Conservation (phyloP, 2,113 vertebrate genomes). For the Oncorhynchus nerka region DNA sequence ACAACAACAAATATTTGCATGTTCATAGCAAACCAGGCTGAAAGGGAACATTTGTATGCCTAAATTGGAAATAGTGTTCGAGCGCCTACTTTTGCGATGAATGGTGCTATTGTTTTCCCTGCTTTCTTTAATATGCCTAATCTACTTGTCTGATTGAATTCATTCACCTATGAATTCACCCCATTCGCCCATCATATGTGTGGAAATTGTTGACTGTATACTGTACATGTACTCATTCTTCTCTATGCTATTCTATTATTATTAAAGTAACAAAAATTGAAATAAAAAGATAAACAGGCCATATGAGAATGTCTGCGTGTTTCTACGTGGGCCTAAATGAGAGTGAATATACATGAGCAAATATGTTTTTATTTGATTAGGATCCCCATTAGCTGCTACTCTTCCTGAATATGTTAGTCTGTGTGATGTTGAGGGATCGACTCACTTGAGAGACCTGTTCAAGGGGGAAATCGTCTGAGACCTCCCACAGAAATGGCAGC, state of each 20-base stretch:
- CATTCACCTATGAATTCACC: too few relatives aligned
- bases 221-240: too few relatives aligned
- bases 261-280: neutral
- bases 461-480: constrained; percentile 11
- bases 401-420: constrained; percentile 2
- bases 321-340: constrained; percentile 8
- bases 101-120: neutral
- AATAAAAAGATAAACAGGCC: neutral
- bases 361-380: neutral
- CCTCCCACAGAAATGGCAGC: constrained; percentile 30
- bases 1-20: neutral
- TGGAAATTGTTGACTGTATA: too few relatives aligned
- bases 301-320: constrained; percentile 8
- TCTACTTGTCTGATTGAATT: neutral
- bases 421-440: neutral
- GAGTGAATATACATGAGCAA: constrained; percentile 4
- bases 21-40: too few relatives aligned
- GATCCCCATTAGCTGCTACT: too few relatives aligned
- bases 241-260: neutral
- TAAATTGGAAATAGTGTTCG: too few relatives aligned
- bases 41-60: too few relatives aligned
- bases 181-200: too few relatives aligned
- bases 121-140: neutral
- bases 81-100: neutral
- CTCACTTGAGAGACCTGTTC: constrained; percentile 8